A percentile compares a stretch with the other conserved stretches of the same genome.
Evolutionary conservation across 2,113 vertebrate species (phyloP).

Genomic region (Dissostichus mawsoni): DNA sequence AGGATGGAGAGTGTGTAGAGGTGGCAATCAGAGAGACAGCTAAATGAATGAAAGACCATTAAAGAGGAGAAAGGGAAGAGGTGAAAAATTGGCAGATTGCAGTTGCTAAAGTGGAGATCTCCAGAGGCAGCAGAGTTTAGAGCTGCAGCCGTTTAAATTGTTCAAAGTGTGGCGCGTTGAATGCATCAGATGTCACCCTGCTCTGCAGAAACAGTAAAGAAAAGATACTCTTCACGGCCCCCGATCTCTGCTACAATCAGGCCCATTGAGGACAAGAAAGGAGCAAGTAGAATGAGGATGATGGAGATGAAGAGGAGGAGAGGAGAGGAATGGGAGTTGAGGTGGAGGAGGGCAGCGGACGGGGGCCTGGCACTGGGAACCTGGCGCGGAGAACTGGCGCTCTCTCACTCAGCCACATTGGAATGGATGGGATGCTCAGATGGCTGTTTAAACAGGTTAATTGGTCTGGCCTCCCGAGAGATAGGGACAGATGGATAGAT

Average conservation of each 20-base stretch:
- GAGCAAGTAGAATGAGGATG: slow-evolving; percentile 5
- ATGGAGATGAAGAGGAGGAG: slow-evolving; percentile 12
- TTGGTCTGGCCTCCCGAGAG: slow-evolving; percentile 77
- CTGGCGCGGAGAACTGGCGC: slow-evolving; percentile 71
- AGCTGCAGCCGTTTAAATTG: slow-evolving; percentile 41
- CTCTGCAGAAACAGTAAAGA: slow-evolving; percentile 23
- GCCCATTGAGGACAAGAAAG: slow-evolving; percentile 27
- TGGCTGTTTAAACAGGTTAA: slow-evolving; percentile 83
- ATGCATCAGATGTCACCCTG: slow-evolving; percentile 45
- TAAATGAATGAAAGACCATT: slow-evolving; percentile 57
- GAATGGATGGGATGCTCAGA: slow-evolving; percentile 78
- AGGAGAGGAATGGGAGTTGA: slow-evolving; percentile 27
- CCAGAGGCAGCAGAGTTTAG: slow-evolving; percentile 42
- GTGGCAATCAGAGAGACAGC: slow-evolving; percentile 46
- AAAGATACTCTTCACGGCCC: slow-evolving; percentile 9
- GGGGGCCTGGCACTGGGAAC: slow-evolving; percentile 48
- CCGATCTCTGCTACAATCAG: slow-evolving; percentile 42
- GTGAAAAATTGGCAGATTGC: slow-evolving; percentile 29
- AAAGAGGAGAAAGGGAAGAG: slow-evolving; percentile 28
- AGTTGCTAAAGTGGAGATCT: slow-evolving; percentile 41
- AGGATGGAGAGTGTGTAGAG: slow-evolving; percentile 45
- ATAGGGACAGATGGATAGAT: slow-evolving; percentile 77
- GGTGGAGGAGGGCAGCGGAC: slow-evolving; percentile 39
- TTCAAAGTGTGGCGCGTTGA: slow-evolving; percentile 29
- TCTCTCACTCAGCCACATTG: slow-evolving; percentile 62